phyloP scores from a whole-genome alignment of 2,888 invertebrate genomes.

The Alitta virens region DNA sequence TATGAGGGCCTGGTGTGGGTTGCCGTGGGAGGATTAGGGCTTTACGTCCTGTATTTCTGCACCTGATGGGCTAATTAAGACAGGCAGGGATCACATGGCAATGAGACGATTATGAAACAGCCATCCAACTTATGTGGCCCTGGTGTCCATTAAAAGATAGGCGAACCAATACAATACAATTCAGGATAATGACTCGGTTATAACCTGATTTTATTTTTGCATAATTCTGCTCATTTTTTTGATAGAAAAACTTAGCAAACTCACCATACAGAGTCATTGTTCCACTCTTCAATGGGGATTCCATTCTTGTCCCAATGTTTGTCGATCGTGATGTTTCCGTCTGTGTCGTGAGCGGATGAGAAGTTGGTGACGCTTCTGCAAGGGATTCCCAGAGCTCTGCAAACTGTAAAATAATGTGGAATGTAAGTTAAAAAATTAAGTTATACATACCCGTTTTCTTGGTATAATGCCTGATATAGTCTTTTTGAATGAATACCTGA shows the following conservation, averaged over 20 bases:
- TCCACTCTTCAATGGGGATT: conserved; percentile 27
- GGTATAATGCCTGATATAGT: not conserved
- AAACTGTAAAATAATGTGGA: conserved; percentile 64
- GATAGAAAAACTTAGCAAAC: conserved; percentile 9
- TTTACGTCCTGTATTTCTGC: no score
- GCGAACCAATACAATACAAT: no score
- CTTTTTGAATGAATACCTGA: not conserved
- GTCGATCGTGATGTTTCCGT: conserved; percentile 86
- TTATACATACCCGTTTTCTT: not conserved
- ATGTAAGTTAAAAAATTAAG: not conserved
- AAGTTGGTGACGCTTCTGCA: conserved; percentile 84
- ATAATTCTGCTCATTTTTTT: no score
- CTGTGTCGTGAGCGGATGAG: conserved; percentile 91
- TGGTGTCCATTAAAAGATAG: no score
- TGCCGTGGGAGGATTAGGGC: no score
- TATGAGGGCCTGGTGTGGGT: no score
- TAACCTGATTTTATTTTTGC: no score
- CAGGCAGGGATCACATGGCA: no score
- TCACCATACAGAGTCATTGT: conserved; percentile 46
- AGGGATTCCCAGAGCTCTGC: conserved; percentile 85
- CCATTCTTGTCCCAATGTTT: conserved; percentile 63
- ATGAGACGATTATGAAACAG: no score
- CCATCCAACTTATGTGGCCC: no score
- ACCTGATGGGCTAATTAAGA: no score
- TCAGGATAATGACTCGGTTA: no score